Percentiles rank a stretch among this genome's conserved stretches.
phyloP scores from a whole-genome alignment of 1,140 invertebrate species.

The Parasteatoda tepidariorum region DNA sequence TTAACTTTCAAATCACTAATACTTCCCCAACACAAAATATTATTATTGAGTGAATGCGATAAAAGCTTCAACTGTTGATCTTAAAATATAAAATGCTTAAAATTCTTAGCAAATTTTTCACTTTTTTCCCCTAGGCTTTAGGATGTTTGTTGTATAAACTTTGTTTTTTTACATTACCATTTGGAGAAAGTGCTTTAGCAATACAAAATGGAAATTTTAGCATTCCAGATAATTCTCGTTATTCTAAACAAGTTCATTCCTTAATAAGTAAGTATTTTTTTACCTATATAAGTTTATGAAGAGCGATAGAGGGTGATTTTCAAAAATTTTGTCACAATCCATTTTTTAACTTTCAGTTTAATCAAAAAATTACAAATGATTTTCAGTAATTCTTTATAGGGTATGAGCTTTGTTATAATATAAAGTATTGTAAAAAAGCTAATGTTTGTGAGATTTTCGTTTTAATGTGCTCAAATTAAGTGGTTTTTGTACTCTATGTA shows the following conservation, averaged over 20 bases:
- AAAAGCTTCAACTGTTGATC: too few relatives aligned
- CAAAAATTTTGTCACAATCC: neutral
- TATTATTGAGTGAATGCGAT: too few relatives aligned
- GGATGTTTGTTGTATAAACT: slow-evolving; percentile 92
- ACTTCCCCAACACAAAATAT: too few relatives aligned
- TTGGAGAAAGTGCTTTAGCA: slow-evolving; percentile 92
- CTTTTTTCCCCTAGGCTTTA: slow-evolving; percentile 79
- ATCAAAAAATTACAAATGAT: slow-evolving; percentile 12
- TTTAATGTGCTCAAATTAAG: slow-evolving; percentile 1
- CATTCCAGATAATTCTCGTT: slow-evolving; percentile 86
- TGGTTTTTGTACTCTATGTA: slow-evolving; percentile 3
- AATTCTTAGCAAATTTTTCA: too few relatives aligned
- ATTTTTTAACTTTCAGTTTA: neutral
- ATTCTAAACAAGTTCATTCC: slow-evolving; percentile 72
- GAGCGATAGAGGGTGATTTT: too few relatives aligned
- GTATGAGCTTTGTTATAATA: slow-evolving; percentile 8
- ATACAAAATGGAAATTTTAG: slow-evolving; percentile 92
- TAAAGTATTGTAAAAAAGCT: slow-evolving; percentile 13
- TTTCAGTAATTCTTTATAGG: neutral
- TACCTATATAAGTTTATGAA: too few relatives aligned
- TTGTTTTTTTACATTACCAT: slow-evolving; percentile 91
- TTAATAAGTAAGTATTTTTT: slow-evolving; percentile 71
- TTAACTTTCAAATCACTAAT: neutral
- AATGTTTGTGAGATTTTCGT: slow-evolving; percentile 1
- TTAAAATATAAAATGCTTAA: too few relatives aligned